These are phyloP conservation scores for Bombus haemorrhoidalis DNA, from an alignment of 1,140 invertebrate species.

Conservation along the genomic window DNA sequence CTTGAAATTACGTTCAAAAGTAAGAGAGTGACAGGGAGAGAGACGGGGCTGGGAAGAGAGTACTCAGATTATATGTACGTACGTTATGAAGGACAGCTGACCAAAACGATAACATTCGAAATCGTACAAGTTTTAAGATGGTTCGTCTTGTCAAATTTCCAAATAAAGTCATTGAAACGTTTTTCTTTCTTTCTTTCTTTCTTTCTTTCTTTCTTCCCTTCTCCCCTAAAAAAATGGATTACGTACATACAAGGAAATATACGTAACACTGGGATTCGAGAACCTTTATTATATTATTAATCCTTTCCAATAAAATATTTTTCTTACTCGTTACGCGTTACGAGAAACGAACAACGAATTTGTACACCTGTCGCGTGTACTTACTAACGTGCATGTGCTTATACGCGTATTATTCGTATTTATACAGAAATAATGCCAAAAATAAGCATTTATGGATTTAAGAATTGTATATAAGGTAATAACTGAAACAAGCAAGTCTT, in stretches of 20 bases:
- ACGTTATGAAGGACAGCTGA: background rate
- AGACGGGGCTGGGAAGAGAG: background rate
- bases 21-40: background rate
- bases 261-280: background rate
- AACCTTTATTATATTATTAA: background rate
- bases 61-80: background rate
- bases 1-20: background rate
- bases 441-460: conserved; percentile 1
- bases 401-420: background rate
- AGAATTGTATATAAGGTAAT: background rate
- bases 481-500: background rate
- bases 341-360: background rate
- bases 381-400: background rate
- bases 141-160: background rate
- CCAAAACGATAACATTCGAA: background rate
- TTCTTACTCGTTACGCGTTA: background rate
- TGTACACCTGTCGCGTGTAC: background rate
- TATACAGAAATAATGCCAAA: background rate
- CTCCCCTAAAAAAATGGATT: background rate
- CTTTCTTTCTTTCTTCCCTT: background rate
- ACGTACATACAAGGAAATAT: background rate
- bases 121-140: background rate
- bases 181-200: background rate
- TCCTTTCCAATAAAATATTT: conserved; percentile 6
- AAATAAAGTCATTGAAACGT: background rate